These are phyloP conservation scores for Garra rufa DNA, from an alignment of 2,113 vertebrate species.

Conservation along the genomic window DNA sequence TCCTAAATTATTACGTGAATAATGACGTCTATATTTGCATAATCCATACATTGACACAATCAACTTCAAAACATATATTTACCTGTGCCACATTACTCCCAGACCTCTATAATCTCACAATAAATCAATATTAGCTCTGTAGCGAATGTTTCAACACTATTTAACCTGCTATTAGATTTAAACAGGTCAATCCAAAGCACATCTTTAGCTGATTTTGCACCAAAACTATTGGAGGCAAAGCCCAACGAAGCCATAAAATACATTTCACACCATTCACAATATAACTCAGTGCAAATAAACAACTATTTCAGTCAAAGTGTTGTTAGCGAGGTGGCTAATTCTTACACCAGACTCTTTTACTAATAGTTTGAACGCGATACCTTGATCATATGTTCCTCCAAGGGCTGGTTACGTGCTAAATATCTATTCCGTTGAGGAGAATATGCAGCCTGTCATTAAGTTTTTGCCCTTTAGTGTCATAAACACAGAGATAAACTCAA, in stretches of 20 bases:
- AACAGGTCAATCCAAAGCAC: background rate
- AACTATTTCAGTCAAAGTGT: background rate
- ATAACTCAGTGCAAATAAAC: background rate
- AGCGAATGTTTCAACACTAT: background rate
- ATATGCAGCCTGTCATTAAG: background rate
- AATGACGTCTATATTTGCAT: background rate
- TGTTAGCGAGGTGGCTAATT: slow-evolving; percentile 14
- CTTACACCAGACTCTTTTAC: background rate
- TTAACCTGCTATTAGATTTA: background rate
- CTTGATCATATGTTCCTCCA: slow-evolving; percentile 27
- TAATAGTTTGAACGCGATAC: background rate
- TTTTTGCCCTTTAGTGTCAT: background rate
- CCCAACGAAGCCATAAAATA: background rate
- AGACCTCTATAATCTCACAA: background rate
- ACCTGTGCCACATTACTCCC: background rate
- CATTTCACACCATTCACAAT: background rate
- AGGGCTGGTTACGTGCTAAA: background rate
- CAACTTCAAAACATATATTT: background rate
- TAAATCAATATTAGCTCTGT: too few species aligned
- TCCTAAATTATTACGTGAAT: background rate
- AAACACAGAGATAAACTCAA: background rate
- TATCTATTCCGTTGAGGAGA: background rate
- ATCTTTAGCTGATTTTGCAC: background rate
- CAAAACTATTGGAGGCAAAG: background rate
- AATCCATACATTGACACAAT: background rate